These are phyloP conservation scores for Noctuana brunneofusca DNA, from an alignment of 2,888 invertebrate genomes.

Conservation along the genomic window DNA sequence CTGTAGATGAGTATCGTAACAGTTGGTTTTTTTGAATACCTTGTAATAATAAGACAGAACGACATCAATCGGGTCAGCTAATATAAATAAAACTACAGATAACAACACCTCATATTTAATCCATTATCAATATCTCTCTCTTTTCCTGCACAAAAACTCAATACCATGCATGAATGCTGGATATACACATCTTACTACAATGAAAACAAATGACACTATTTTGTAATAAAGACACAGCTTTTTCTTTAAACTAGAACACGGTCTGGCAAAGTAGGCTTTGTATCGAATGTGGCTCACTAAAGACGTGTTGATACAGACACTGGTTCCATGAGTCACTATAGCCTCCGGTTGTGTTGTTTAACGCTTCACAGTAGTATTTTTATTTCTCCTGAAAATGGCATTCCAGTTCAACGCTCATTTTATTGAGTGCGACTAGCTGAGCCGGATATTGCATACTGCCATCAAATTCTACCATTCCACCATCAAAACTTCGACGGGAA, in stretches of 20 bases:
- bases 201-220: neutral
- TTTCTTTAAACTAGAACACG: conserved; percentile 16
- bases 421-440: neutral
- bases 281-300: conserved; percentile 9
- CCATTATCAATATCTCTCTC: too few species aligned
- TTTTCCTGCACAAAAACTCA: neutral
- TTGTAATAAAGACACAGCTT: conserved; percentile 7
- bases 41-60: too few species aligned
- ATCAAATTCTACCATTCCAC: too few species aligned
- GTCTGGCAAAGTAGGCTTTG: conserved; percentile 1
- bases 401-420: neutral
- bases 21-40: too few species aligned
- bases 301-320: conserved; percentile 20
- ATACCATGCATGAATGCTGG: neutral
- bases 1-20: too few species aligned
- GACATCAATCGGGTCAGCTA: too few species aligned
- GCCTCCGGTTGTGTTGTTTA: conserved; percentile 22
- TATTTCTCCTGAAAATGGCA: conserved; percentile 23
- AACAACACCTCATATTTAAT: too few species aligned
- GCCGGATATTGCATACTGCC: conserved; percentile 3
- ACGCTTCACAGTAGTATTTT: conserved; percentile 12
- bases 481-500: too few species aligned
- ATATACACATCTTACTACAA: neutral
- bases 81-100: too few species aligned
- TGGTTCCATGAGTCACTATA: neutral